A percentile compares a stretch with the other conserved stretches of the same genome.
These are phyloP conservation scores for Synergus laeviventris DNA, from an alignment of 2,888 invertebrate genomes.

Conservation along the genomic window DNA sequence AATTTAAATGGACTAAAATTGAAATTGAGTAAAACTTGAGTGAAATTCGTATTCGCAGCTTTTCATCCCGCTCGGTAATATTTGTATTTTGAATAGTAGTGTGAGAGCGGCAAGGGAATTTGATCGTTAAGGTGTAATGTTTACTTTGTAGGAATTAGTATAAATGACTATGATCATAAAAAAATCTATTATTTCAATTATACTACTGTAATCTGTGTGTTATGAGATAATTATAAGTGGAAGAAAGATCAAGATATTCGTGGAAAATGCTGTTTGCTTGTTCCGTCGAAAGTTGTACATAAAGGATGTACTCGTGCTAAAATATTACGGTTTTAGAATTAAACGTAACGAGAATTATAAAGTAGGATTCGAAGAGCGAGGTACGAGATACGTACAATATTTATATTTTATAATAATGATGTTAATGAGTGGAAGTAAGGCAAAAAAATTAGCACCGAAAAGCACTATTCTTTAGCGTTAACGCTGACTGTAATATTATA, in stretches of 20 bases:
- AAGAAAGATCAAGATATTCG: slow-evolving; percentile 46
- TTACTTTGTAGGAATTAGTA: slow-evolving; percentile 67
- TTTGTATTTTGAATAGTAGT: slow-evolving; percentile 43
- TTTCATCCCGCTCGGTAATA: slow-evolving; percentile 51
- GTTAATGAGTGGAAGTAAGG: slow-evolving; percentile 25
- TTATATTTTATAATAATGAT: slow-evolving; percentile 29
- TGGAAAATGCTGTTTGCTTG: slow-evolving; percentile 47
- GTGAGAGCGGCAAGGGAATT: slow-evolving; percentile 58
- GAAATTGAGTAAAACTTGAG: background rate
- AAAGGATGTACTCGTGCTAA: slow-evolving; percentile 27
- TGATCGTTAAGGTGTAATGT: slow-evolving; percentile 61
- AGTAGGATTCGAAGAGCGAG: background rate
- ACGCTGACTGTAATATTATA: slow-evolving; percentile 21
- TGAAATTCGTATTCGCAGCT: slow-evolving; percentile 40
- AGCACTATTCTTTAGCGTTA: background rate
- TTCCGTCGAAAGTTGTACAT: slow-evolving; percentile 26
- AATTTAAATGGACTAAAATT: background rate
- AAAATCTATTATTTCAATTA: slow-evolving; percentile 69
- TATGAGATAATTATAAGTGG: slow-evolving; percentile 58
- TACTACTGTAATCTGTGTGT: slow-evolving; percentile 67
- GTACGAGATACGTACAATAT: slow-evolving; percentile 11
- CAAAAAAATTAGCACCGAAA: background rate
- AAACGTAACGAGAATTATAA: slow-evolving; percentile 1
- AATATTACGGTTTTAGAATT: slow-evolving; percentile 33
- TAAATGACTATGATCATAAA: slow-evolving; percentile 61